Evolutionary conservation across 2,888 invertebrate species (phyloP).

Genomic region (Ernsta delagoae): DNA sequence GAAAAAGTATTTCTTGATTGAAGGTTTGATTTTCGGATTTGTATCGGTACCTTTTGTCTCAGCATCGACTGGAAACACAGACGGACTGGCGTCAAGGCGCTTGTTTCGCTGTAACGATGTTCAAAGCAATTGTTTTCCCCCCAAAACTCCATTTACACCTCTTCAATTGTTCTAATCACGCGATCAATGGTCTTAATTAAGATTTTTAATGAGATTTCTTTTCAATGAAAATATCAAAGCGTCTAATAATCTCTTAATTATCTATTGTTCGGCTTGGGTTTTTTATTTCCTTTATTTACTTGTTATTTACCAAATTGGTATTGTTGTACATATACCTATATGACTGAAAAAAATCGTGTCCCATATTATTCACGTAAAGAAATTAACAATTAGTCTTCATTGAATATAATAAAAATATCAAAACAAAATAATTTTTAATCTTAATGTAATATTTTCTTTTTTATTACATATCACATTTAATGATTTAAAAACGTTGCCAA

Average conservation of each 20-base stretch:
- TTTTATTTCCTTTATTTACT: background rate
- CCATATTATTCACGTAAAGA: too few species aligned
- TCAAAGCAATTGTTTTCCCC: slow-evolving; percentile 18
- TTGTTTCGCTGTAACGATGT: slow-evolving; percentile 9
- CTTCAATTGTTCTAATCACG: slow-evolving; percentile 32
- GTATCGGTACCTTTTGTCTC: slow-evolving; percentile 57
- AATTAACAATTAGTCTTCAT: too few species aligned
- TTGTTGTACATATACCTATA: too few species aligned
- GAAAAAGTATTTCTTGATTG: slow-evolving; percentile 37
- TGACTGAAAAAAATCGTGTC: too few species aligned
- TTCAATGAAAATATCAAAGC: slow-evolving; percentile 3
- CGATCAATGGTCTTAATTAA: slow-evolving; percentile 11
- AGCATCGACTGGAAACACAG: slow-evolving; percentile 67
- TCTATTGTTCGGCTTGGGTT: slow-evolving; percentile 4
- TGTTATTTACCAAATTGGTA: too few species aligned
- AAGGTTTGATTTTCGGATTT: slow-evolving; percentile 25
- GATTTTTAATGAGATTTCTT: background rate
- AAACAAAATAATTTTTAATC: too few species aligned
- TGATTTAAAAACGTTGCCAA: too few species aligned
- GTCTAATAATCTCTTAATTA: background rate
- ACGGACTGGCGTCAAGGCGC: slow-evolving; percentile 62
- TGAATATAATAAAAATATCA: too few species aligned
- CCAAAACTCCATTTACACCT: background rate
- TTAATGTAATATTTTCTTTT: too few species aligned
- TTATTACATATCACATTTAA: too few species aligned